Evolutionary conservation across 1,140 invertebrate species (phyloP), one percentile per base, ranked within the genome.

Genomic region (Drosophila repletoides): DNA sequence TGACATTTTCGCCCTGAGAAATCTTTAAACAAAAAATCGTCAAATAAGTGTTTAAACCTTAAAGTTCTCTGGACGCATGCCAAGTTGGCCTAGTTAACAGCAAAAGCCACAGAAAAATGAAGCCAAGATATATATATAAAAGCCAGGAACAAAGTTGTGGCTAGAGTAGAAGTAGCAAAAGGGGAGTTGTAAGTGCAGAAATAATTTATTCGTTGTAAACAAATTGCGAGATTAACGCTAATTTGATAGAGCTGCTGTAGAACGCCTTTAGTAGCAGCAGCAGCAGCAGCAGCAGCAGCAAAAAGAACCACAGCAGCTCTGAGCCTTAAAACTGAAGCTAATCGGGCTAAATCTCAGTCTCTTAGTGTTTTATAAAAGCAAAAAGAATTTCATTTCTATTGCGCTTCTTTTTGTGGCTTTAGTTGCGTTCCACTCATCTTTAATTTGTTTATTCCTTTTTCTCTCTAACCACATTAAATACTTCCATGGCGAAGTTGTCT

Each of bases 131-230:
- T 26, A 10, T 28, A 24, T 51, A 51, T 26, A 46, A 9, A 22
- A 10, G 12, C 3, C 9, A 38, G 22, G 21, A 60, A 33, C 51
- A 55, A 17, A 14, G n/a, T 15, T 17, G 46, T 45, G 21, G 24
- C 15, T 4, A 40, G 24, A 4, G 14, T 14, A 15, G 9, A 19
- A 33, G 14, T 4, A 17, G 3, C 2, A 26, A 24, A 17, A 17
- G 22, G 10, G n/a, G n/a, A n/a, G n/a, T n/a, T n/a, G n/a, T n/a
- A 38, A 45, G 40, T 55, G 60, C 49, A 12, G 26, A 63, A 64
- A 46, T 64, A 64, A 64, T 64, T 55, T 64, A 64, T 64, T 34
- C 51, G 31, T 55, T 55, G 49, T 45, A 55, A 64, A 55, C 60
- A 64, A 64, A 64, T 55, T 55, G 40, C 24, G 9, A 64, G 60